Base-by-base conservation (phyloP, 2,113 vertebrate species). In the Pachyramphus minor region DNA sequence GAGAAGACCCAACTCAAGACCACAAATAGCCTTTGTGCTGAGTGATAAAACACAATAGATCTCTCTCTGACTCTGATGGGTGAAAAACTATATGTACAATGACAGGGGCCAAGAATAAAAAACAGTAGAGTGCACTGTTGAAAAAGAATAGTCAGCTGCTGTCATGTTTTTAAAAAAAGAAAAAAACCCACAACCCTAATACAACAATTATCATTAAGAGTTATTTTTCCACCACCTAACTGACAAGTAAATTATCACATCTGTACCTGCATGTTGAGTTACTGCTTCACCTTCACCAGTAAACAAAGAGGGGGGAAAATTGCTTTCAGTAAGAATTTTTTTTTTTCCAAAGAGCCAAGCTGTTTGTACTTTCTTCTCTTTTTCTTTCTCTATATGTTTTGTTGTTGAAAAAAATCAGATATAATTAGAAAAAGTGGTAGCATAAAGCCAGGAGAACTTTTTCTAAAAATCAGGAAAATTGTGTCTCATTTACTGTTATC, bases 231-330 rank as follows among this genome's bases (percentile, higher is more conserved):
- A 75, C 93, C 81, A 76, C 85, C 68, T 37, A 45, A 96, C 87
- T 79, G 94, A 91, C 90, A 86, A 95, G 91, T 90, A 95, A 90
- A 77, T 93, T 58, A 91, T 94, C 85, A 96, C 20, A 56, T 87
- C 97, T 90, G 91, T 96, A 93, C 93, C 87, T 87, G 79, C 80
- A 96, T 94, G 55, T 79, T 91, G 91, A 96, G 95, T 96, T 78
- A 88, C 55, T 62, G 63, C 92, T 89, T 86, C 84, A 93, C 95
- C 96, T 92, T 93, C 93, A 89, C 73, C 50, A 68, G 71, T 81
- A 87, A 71, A 92, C 95, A 93, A 90, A 90, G 63, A 88, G 37
- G 66, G 49, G 50, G 16, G 37, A 91, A 96, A 78, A 90, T 72
- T 91, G 89, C 90, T 96, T 95, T 95, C 94, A 63, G 69, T 50